A percentile compares a stretch with the other conserved stretches of the same genome.
These are phyloP conservation scores for Dolichopus griseipennis DNA, from an alignment of 2,888 invertebrate genomes.

Conservation along the genomic window DNA sequence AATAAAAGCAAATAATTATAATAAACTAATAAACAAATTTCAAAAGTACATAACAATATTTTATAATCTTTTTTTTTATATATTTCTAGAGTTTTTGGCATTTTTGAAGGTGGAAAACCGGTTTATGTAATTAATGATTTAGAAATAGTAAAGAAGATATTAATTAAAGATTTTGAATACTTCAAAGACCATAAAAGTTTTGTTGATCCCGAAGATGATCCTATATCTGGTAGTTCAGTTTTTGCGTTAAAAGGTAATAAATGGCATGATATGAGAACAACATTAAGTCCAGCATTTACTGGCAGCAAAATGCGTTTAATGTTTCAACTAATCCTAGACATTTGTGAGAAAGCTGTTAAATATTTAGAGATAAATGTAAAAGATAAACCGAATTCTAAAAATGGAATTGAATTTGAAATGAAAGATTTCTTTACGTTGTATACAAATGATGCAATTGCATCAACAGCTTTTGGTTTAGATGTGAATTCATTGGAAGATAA, in stretches of 20 bases:
- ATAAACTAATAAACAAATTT: background rate
- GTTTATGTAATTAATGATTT: slow-evolving; percentile 38
- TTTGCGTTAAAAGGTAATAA: slow-evolving; percentile 20
- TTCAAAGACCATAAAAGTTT: slow-evolving; percentile 17
- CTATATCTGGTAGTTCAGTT: slow-evolving; percentile 24
- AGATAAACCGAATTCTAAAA: background rate
- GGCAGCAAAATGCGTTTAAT: slow-evolving; percentile 35
- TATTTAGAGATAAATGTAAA: slow-evolving; percentile 23
- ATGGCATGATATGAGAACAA: slow-evolving; percentile 34
- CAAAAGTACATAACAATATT: background rate
- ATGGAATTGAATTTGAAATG: slow-evolving; percentile 23
- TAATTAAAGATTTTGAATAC: slow-evolving; percentile 20
- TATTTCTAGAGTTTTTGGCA: slow-evolving; percentile 9
- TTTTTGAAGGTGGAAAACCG: slow-evolving; percentile 4
- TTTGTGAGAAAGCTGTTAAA: slow-evolving; percentile 26
- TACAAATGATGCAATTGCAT: slow-evolving; percentile 35
- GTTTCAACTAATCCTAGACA: slow-evolving; percentile 26
- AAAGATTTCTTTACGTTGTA: slow-evolving; percentile 33
- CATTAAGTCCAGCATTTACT: slow-evolving; percentile 34
- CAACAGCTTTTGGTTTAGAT: slow-evolving; percentile 34
- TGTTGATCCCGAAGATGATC: slow-evolving; percentile 33
- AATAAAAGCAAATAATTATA: too few species aligned
- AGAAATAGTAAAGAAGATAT: slow-evolving; percentile 18
- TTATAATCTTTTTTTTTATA: background rate
- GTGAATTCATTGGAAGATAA: slow-evolving; percentile 45